Evolutionary conservation across 2,797 vertebrate species (phyloP).

Genomic region (Sus cebifrons): DNA sequence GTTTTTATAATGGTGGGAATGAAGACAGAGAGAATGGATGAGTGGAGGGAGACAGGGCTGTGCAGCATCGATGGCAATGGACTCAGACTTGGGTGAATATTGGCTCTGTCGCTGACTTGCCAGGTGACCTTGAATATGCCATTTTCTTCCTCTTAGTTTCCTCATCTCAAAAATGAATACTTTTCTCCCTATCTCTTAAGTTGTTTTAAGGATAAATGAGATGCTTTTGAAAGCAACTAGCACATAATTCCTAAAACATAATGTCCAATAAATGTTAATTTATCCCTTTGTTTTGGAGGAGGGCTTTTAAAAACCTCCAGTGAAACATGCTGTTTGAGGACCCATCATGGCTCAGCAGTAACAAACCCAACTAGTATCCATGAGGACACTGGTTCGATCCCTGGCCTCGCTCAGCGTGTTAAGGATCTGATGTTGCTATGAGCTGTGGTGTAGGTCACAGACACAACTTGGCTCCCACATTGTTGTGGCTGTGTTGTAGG

Average conservation of each 20-base stretch:
- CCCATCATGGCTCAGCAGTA: too few relatives aligned
- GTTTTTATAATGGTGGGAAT: constrained; percentile 1
- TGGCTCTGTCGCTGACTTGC: neutral
- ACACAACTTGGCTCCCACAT: too few relatives aligned
- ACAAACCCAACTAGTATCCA: too few relatives aligned
- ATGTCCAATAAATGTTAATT: neutral
- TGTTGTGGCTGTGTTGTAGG: too few relatives aligned
- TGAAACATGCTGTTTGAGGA: constrained; percentile 28
- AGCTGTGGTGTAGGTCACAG: too few relatives aligned
- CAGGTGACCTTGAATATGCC: neutral
- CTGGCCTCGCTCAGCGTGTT: too few relatives aligned
- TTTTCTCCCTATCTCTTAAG: neutral
- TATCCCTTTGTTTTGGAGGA: constrained; percentile 60
- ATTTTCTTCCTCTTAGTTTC: constrained; percentile 46
- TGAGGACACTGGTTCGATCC: too few relatives aligned
- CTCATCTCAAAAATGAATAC: constrained; percentile 58
- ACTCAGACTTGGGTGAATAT: neutral
- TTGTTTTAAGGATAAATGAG: constrained; percentile 57
- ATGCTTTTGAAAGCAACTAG: constrained; percentile 42
- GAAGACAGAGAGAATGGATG: neutral
- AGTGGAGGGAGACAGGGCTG: neutral
- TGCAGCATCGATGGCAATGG: neutral
- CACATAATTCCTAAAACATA: neutral
- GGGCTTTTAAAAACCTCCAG: constrained; percentile 1
- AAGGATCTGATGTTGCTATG: too few relatives aligned